A percentile compares a stretch with the other conserved stretches of the same genome.
These are phyloP conservation scores for Polymixis lichenea DNA, from an alignment of 2,888 invertebrate species.

Conservation along the genomic window DNA sequence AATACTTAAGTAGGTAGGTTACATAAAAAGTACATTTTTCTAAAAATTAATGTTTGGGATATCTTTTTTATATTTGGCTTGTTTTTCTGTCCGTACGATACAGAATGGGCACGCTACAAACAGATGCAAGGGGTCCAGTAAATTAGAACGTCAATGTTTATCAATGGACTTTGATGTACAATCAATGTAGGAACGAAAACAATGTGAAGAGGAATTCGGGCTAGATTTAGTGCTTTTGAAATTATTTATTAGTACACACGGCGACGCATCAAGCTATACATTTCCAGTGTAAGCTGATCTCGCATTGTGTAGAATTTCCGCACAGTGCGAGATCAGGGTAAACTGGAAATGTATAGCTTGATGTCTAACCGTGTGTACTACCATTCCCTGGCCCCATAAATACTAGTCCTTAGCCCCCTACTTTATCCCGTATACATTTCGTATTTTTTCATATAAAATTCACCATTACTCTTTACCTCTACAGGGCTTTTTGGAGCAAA, in stretches of 20 bases:
- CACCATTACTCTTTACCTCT: too few species aligned
- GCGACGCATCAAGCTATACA: too few species aligned
- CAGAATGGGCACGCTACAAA: conserved; percentile 26
- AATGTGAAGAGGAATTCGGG: conserved; percentile 10
- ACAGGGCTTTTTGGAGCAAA: too few species aligned
- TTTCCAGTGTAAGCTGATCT: too few species aligned
- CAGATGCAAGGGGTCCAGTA: conserved; percentile 23
- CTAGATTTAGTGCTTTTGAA: background rate
- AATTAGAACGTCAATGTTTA: conserved; percentile 47
- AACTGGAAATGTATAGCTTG: too few species aligned
- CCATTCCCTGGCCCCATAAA: too few species aligned
- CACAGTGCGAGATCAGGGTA: too few species aligned
- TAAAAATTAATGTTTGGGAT: background rate
- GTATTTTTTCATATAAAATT: background rate
- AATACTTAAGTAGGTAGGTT: too few species aligned
- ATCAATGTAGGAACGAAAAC: conserved; percentile 33
- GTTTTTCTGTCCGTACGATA: background rate
- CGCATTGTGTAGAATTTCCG: too few species aligned
- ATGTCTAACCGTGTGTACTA: too few species aligned
- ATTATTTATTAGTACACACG: background rate
- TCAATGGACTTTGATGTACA: conserved; percentile 58
- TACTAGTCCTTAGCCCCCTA: too few species aligned
- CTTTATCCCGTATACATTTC: background rate
- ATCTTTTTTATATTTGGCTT: background rate
- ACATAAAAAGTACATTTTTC: too few species aligned